Conservation (phyloP, 2,797 vertebrate species). For the Artibeus lituratus region DNA sequence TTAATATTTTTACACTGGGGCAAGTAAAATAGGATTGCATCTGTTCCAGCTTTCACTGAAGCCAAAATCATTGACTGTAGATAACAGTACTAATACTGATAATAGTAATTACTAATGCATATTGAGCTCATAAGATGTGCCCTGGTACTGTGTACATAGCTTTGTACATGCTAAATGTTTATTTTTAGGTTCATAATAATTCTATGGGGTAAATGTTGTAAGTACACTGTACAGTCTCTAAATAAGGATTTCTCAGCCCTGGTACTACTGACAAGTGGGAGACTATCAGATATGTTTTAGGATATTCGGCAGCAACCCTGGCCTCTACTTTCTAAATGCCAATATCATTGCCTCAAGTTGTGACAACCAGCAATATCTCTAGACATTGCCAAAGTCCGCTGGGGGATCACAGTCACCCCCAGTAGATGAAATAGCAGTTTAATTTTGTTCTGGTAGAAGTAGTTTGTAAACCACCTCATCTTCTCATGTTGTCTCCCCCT, state of each 20-base stretch:
- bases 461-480: background rate
- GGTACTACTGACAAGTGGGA: background rate
- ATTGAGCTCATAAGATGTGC: background rate
- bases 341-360: background rate
- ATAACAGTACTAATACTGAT: background rate
- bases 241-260: background rate
- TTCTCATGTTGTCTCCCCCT: background rate
- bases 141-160: background rate
- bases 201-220: background rate
- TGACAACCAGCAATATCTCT: background rate
- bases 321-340: background rate
- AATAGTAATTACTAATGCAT: background rate
- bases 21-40: slow-evolving; percentile 12
- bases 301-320: background rate
- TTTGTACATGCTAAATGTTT: slow-evolving; percentile 16
- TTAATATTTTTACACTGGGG: background rate
- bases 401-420: background rate
- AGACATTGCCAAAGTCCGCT: background rate
- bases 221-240: background rate
- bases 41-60: slow-evolving; percentile 2
- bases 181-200: background rate
- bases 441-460: background rate
- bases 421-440: background rate
- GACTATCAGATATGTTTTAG: background rate
- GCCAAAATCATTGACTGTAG: background rate